These are phyloP conservation scores for Tachysurus vachellii DNA, from an alignment of 2,113 vertebrate genomes.

Conservation along the genomic window DNA sequence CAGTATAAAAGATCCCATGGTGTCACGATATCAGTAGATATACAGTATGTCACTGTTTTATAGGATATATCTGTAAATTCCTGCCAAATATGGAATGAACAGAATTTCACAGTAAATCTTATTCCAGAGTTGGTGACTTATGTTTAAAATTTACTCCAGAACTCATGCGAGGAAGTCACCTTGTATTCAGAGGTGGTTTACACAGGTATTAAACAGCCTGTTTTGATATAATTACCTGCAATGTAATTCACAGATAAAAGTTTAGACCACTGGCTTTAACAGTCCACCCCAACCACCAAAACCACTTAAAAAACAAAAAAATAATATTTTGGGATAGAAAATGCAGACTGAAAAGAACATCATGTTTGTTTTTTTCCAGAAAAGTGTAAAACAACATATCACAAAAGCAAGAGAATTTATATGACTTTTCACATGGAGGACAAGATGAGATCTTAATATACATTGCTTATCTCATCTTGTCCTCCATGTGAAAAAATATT, in stretches of 20 bases:
- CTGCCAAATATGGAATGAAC: not conserved
- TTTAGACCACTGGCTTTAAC: not conserved
- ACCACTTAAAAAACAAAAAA: not conserved
- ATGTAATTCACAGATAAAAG: not conserved
- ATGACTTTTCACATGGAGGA: too few relatives aligned
- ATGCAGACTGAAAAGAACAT: too few relatives aligned
- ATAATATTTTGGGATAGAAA: too few relatives aligned
- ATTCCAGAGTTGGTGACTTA: too few relatives aligned
- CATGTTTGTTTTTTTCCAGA: too few relatives aligned
- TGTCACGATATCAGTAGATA: not conserved
- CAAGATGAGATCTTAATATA: too few relatives aligned
- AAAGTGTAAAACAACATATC: too few relatives aligned
- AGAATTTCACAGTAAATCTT: not conserved
- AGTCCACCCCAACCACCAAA: not conserved
- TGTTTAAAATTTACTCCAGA: not conserved
- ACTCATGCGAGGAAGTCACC: not conserved
- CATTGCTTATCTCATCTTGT: too few relatives aligned
- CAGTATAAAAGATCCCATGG: not conserved
- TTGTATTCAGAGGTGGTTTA: not conserved
- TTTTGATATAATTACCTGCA: not conserved
- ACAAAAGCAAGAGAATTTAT: too few relatives aligned
- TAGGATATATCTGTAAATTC: not conserved
- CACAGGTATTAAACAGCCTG: not conserved
- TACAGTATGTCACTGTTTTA: not conserved
- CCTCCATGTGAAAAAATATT: too few relatives aligned